A percentile compares a stretch with the other conserved stretches of the same genome.
Evolutionary conservation across 2,797 vertebrate genomes (phyloP).

Genomic region (Lithobates pipiens): DNA sequence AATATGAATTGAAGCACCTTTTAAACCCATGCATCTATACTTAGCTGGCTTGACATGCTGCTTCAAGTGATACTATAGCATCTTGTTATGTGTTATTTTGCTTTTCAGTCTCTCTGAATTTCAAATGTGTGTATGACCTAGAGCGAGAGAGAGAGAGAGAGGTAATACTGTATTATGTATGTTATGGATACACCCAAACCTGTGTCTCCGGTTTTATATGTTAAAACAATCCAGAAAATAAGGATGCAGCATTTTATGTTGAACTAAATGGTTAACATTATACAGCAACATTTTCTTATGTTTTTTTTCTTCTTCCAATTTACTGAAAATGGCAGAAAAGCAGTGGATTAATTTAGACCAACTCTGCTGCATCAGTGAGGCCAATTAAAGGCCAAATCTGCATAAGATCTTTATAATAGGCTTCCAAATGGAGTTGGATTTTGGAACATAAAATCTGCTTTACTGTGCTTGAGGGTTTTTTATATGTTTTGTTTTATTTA

Average conservation of each 20-base stretch:
- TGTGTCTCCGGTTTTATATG: too few relatives aligned
- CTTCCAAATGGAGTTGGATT: not conserved
- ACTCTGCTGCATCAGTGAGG: conserved; percentile 33
- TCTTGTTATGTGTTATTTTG: too few relatives aligned
- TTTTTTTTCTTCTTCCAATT: conserved; percentile 16
- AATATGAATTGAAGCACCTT: too few relatives aligned
- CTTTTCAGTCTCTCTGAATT: too few relatives aligned
- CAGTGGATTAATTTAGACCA: conserved; percentile 38
- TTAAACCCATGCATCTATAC: too few relatives aligned
- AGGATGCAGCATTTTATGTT: not conserved
- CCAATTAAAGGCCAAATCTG: conserved; percentile 48
- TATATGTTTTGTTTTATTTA: conserved; percentile 14
- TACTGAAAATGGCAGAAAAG: conserved; percentile 31
- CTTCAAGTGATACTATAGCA: too few relatives aligned
- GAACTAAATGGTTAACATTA: not conserved
- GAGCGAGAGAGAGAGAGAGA: too few relatives aligned
- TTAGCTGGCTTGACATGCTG: too few relatives aligned
- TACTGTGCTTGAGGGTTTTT: not conserved
- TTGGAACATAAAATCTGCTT: conserved; percentile 13
- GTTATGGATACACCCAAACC: too few relatives aligned
- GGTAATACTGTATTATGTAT: too few relatives aligned
- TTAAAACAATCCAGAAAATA: too few relatives aligned
- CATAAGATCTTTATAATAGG: conserved; percentile 40
- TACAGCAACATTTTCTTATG: not conserved
- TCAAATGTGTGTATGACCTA: too few relatives aligned